Evolutionary conservation across 2,113 vertebrate species (phyloP).

Genomic region (Neolamprologus toae): DNA sequence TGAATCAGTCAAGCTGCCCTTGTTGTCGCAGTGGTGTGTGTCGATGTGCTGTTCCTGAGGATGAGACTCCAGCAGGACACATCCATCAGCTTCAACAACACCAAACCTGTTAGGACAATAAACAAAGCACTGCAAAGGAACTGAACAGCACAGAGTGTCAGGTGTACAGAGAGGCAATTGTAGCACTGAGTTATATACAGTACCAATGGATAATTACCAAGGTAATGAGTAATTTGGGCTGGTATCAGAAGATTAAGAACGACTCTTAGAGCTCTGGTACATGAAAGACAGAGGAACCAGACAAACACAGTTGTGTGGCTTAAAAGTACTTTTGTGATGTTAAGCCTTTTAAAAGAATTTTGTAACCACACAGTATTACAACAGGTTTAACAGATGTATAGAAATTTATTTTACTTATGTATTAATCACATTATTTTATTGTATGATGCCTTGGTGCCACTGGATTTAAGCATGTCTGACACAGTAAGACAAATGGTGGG

Average conservation of each 20-base stretch:
- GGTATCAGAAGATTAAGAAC: background rate
- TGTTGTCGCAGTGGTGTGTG: background rate
- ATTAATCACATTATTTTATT: background rate
- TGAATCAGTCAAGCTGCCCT: conserved; percentile 36
- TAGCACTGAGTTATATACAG: background rate
- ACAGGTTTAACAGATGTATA: background rate
- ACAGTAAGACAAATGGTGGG: background rate
- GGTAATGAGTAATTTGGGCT: background rate
- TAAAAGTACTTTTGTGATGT: background rate
- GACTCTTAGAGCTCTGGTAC: background rate
- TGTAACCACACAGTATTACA: background rate
- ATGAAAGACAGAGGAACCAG: background rate
- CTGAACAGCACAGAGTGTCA: background rate
- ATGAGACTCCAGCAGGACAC: conserved; percentile 15
- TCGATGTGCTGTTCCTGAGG: background rate
- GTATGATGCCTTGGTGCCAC: background rate
- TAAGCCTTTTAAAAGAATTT: background rate
- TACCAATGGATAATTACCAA: background rate
- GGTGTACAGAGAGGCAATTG: background rate
- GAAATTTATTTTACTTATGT: accelerated
- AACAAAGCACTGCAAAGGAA: background rate
- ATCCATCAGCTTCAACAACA: conserved; percentile 24
- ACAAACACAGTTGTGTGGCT: background rate
- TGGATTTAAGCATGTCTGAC: background rate
- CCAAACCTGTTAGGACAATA: background rate